Base-by-base conservation (phyloP, 2,113 vertebrate species). In the Gymnocephalus cernua region DNA sequence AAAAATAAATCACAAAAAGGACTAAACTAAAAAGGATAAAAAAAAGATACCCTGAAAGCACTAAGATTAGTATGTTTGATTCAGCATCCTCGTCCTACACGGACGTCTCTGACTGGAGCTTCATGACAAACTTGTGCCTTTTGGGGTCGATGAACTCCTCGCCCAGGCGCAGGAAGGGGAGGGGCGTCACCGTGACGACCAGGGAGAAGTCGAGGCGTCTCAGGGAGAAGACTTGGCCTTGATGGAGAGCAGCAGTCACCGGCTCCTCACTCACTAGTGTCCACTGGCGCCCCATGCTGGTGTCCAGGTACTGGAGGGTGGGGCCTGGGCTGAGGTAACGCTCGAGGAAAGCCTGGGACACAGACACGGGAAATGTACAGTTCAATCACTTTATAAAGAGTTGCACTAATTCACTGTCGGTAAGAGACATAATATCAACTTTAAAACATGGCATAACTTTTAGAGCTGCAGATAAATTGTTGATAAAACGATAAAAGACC, bases 141-240 rank as follows among this genome's bases (percentile, higher is more conserved):
- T 99, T 99, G 10, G 98, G 97, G 87, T 99, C 97, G 58, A 99
- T 94, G 0, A 99, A 99, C 80, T 98, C 97, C 91, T 99, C 98
- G 0, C 96, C 96, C 79, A 99, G 92, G 47, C 95, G 95, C 84
- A 99, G 95, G 92, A 97, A 97, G 0, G 98, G 98, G 64, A 99
- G 96, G 16, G 95, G 93, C 9, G 94, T 96, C 73, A 97, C 94
- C 41, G 95, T 97, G 69, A 99, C 96, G 38, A 99, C 97, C 14
- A 99, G 94, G 56, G 97, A 96, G 91, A 98, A 98, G 93, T 99
- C 96, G 1, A 96, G 95, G 68, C 97, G 96, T 1, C 93, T 96
- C 6, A 99, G 89, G 4, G 97, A 94, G 23, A 99, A 99, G 76
- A 98, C 96, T 0, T 95, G 95, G 1, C 97, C 97, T 2, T 96